Percentiles rank a stretch among this genome's conserved stretches.
Conservation (phyloP, 2,888 invertebrate species). For the Aethes cnicana region DNA sequence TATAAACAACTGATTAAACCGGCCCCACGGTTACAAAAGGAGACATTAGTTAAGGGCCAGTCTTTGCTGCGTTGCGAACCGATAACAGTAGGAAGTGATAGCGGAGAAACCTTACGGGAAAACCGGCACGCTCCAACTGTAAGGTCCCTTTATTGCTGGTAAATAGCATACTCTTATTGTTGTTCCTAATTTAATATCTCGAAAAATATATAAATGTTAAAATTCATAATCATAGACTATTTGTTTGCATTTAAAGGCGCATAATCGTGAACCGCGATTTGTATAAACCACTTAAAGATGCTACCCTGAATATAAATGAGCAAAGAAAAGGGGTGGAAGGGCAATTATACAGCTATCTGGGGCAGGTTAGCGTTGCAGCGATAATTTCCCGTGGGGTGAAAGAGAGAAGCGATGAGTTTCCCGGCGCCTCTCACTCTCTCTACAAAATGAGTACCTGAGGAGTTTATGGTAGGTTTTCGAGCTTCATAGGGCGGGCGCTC, state of each 20-base stretch:
- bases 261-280: conserved; percentile 37
- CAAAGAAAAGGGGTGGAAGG: conserved; percentile 55
- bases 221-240: conserved; percentile 12
- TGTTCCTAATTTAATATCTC: conserved; percentile 45
- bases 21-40: conserved; percentile 74
- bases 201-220: conserved; percentile 6
- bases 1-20: conserved; percentile 80
- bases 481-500: conserved; percentile 64
- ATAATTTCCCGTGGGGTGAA: conserved; percentile 34
- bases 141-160: conserved; percentile 50
- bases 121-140: conserved; percentile 61
- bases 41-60: conserved; percentile 75
- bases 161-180: conserved; percentile 35
- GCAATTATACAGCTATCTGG: conserved; percentile 49
- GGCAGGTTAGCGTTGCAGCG: conserved; percentile 34
- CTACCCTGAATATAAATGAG: conserved; percentile 54
- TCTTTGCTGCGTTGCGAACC: conserved; percentile 60
- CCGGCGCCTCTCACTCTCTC: conserved; percentile 34
- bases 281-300: conserved; percentile 50
- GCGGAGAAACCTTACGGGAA: conserved; percentile 47
- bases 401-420: conserved; percentile 33
- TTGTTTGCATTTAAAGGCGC: conserved; percentile 18
- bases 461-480: conserved; percentile 36
- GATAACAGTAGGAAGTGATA: conserved; percentile 76
- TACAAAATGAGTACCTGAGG: conserved; percentile 34